Base-by-base conservation (phyloP, 1,140 invertebrate genomes). In the Eueides isabella region DNA sequence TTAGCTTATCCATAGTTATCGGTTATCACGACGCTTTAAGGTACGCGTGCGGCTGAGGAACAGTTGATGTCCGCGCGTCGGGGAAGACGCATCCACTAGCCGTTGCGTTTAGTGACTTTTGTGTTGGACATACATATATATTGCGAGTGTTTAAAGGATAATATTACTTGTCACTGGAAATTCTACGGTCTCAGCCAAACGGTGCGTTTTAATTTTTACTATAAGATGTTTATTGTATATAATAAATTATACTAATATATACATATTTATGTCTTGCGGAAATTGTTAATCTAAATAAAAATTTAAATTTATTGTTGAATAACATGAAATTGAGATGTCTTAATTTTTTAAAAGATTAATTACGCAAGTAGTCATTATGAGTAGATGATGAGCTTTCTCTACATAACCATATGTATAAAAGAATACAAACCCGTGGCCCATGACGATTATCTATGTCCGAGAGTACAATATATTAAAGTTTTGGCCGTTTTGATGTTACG, bases 31-130 rank as follows among this genome's bases (percentile, higher is more conserved):
- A 77, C 80, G 78, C 75, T 77, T 76, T 74, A 69, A 63, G 79
- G 72, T 75, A 78, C 76, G 82, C 77, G 78, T 73, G 80, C 79
- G 81, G 80, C 30, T 48, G 78, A 80, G 78, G 81, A 78, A 80
- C 89, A 92, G 90, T 92, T 90, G 90, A 92, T 92, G 88, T 79
- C 85, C 86, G 88, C 83, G 87, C 88, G 88, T 80, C 87, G 87
- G 80, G 80, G 88, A 90, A 87, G 88, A 88, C 85, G 88, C 90
- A 89, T 86, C 87, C 87, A 86, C 77, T 80, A 75, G 80, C 72
- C 69, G 69, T 69, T 65, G 66, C 66, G 62, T 70, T 69, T 75
- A 23, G 75, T 71, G 67, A 71, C 68, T 71, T 55, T 65, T 48
- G 76, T 77, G 76, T 71, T 64, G 61, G 55, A 55, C n/a, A 55